Percentiles rank a stretch among this genome's conserved stretches.
These are phyloP conservation scores for Drosophila nigromelanica DNA, from an alignment of 1,140 invertebrate species.

Conservation along the genomic window DNA sequence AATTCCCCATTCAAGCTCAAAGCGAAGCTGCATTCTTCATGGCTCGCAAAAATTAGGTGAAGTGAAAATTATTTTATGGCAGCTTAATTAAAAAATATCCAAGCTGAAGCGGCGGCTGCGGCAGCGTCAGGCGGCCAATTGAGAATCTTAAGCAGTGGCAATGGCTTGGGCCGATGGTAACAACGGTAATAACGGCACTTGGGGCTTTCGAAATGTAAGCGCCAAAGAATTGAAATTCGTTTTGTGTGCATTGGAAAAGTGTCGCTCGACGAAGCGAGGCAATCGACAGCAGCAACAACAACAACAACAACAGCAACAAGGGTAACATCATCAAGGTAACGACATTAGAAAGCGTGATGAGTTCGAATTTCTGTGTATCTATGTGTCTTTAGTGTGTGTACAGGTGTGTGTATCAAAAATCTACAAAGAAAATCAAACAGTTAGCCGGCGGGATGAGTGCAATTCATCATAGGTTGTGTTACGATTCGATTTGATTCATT, in stretches of 20 bases:
- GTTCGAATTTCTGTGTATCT: slow-evolving; percentile 9
- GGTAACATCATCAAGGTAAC: slow-evolving; percentile 41
- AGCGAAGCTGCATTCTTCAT: slow-evolving; percentile 34
- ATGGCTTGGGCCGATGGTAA: slow-evolving; percentile 47
- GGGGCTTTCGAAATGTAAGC: slow-evolving; percentile 39
- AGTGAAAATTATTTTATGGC: slow-evolving; percentile 68
- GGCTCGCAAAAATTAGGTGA: slow-evolving; percentile 54
- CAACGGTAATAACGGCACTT: slow-evolving; percentile 42
- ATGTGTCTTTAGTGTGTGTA: not conserved
- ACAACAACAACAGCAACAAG: slow-evolving; percentile 7
- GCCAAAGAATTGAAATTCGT: slow-evolving; percentile 47
- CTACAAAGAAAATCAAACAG: slow-evolving; percentile 39
- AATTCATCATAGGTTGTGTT: slow-evolving; percentile 30
- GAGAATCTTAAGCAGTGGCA: slow-evolving; percentile 50
- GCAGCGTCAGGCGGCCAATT: slow-evolving; percentile 30
- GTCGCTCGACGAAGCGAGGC: slow-evolving; percentile 46
- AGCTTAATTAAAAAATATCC: slow-evolving; percentile 59
- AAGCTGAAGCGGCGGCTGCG: slow-evolving; percentile 8
- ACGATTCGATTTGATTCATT: too few species aligned
- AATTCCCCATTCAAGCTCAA: slow-evolving; percentile 2
- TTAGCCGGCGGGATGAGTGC: slow-evolving; percentile 26
- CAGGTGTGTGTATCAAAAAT: slow-evolving; percentile 28
- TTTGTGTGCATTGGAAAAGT: slow-evolving; percentile 56
- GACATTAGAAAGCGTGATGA: slow-evolving; percentile 56
- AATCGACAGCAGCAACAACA: slow-evolving; percentile 30